Evolutionary conservation across 2,888 invertebrate genomes (phyloP).

Genomic region (Biston stratarius): DNA sequence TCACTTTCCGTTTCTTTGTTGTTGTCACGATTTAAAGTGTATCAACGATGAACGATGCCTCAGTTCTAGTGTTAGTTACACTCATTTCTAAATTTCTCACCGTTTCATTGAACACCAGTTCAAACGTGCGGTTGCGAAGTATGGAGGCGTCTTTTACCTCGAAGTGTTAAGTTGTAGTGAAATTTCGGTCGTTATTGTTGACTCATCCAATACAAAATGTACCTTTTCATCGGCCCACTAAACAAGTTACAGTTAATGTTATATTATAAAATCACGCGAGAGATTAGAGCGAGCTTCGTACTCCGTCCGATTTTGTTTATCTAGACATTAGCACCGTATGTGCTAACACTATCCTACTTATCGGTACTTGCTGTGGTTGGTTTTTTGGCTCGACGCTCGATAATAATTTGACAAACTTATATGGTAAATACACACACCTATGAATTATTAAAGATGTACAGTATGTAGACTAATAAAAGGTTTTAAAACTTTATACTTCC

Average conservation of each 20-base stretch:
- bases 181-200: constrained; percentile 74
- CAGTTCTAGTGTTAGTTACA: constrained; percentile 7
- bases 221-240: constrained; percentile 70
- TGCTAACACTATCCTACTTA: constrained; percentile 81
- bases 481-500: too few species aligned
- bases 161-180: constrained; percentile 62
- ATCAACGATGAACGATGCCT: constrained; percentile 44
- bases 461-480: constrained; percentile 35
- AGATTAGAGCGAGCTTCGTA: constrained; percentile 60
- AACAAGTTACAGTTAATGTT: constrained; percentile 78
- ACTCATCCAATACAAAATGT: constrained; percentile 58
- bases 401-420: constrained; percentile 61
- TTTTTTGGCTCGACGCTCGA: constrained; percentile 71
- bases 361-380: constrained; percentile 67
- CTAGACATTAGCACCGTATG: constrained; percentile 66
- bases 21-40: constrained; percentile 60
- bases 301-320: constrained; percentile 70
- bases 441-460: constrained; percentile 39
- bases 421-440: background rate
- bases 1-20: constrained; percentile 77
- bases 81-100: constrained; percentile 12
- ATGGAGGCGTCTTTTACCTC: constrained; percentile 43
- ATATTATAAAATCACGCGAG: constrained; percentile 83
- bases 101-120: constrained; percentile 10
- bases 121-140: constrained; percentile 20